Evolutionary conservation across 2,113 vertebrate genomes (phyloP).

Genomic region (Clinocottus analis): DNA sequence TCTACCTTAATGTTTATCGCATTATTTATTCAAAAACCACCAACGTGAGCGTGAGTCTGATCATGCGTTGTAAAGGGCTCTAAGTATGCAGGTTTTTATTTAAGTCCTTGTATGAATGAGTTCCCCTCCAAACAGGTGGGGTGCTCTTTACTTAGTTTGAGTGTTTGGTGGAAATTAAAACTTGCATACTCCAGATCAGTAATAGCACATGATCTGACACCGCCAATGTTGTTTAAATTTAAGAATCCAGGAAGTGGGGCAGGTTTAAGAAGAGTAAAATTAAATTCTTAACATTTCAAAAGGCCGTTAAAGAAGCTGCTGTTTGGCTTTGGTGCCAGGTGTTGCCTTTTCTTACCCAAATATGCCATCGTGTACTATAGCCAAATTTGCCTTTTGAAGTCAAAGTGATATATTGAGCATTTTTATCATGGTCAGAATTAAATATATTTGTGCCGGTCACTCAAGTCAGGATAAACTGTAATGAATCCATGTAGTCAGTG

Average conservation of each 20-base stretch:
- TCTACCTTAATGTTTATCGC: constrained; percentile 16
- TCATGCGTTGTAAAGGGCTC: neutral
- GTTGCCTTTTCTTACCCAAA: constrained; percentile 74
- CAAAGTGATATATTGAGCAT: constrained; percentile 71
- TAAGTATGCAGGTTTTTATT: constrained; percentile 25
- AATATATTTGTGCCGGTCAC: constrained; percentile 81
- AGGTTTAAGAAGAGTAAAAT: constrained; percentile 29
- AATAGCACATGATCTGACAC: constrained; percentile 23
- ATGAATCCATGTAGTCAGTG: constrained; percentile 70
- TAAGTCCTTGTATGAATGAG: neutral
- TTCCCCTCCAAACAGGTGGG: neutral
- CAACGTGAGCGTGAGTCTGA: constrained; percentile 8
- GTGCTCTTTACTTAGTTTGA: neutral
- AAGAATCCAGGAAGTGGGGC: constrained; percentile 5
- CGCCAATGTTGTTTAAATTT: constrained; percentile 24
- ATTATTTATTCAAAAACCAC: constrained; percentile 28
- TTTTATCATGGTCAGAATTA: constrained; percentile 71
- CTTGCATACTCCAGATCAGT: constrained; percentile 9
- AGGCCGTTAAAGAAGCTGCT: constrained; percentile 69
- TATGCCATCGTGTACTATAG: constrained; percentile 72
- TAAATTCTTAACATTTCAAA: constrained; percentile 60
- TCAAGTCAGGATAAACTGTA: constrained; percentile 77
- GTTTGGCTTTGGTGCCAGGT: constrained; percentile 66
- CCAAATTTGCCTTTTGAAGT: constrained; percentile 77
- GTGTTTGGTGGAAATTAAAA: constrained; percentile 21